These are phyloP conservation scores for Tetrax tetrax DNA, from an alignment of 2,113 vertebrate genomes.

Conservation along the genomic window DNA sequence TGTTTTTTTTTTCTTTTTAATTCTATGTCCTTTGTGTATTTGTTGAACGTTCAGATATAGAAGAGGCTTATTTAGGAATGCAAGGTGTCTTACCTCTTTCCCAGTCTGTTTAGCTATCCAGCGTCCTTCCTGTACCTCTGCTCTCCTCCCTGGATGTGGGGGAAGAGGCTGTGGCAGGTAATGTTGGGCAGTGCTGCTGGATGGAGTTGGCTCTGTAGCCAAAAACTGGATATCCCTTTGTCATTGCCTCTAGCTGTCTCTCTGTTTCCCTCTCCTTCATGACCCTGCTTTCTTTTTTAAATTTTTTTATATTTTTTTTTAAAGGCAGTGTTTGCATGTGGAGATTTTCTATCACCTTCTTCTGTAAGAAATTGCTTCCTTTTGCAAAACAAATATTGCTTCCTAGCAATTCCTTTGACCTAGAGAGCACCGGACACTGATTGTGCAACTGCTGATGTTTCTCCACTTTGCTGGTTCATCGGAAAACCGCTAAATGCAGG, in stretches of 20 bases:
- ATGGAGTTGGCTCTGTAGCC: neutral
- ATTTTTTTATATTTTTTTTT: too few species aligned
- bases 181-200: accelerated
- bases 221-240: neutral
- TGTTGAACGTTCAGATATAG: neutral
- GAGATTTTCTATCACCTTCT: neutral
- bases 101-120: neutral
- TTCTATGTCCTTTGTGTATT: neutral
- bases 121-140: accelerated
- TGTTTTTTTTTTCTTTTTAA: neutral
- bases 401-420: neutral
- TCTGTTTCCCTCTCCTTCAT: neutral
- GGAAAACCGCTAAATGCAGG: neutral
- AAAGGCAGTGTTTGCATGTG: neutral
- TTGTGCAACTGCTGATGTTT: neutral
- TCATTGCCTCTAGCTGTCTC: neutral
- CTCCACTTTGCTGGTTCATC: neutral
- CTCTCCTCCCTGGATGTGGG: neutral
- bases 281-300: neutral
- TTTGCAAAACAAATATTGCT: neutral
- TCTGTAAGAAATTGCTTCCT: neutral
- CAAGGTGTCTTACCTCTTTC: neutral
- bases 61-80: neutral
- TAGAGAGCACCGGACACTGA: neutral
- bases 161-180: neutral